Evolutionary conservation across 1,140 invertebrate species (phyloP), one percentile per base, ranked within the genome.

Genomic region (Diachasma alloeum): DNA sequence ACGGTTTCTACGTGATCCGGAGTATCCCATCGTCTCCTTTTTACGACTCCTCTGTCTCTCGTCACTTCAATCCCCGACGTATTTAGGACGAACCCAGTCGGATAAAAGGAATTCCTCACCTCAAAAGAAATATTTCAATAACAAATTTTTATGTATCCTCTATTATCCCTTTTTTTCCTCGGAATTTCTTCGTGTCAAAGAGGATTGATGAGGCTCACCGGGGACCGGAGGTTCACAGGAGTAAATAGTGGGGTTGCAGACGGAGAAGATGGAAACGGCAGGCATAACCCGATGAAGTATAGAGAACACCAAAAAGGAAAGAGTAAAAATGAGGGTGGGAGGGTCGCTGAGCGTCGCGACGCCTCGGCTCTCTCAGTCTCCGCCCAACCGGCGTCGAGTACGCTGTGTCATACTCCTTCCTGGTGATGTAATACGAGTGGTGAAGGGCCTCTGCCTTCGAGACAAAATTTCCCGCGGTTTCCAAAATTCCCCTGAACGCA

Each of bases 301-400:
- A 39, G 11, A 39, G 8, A 66, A 15, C 24, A 11, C 10, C 13
- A 39, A 1, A 68, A 44, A 44, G 39, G 70, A 72, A 37, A 48
- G 71, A 77, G 13, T 31, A 71, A 26, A 46, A 75, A 56, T 19
- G 48, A 73, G 79, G 81, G 81, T 85, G 83, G 83, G 81, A 85
- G 82, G 80, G 85, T 86, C 80, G 86, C 80, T 81, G 83, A 83
- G 83, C 84, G 86, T 84, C 84, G 84, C 81, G 87, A 86, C 85
- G 86, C 85, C 82, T 83, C 81, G 77, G 78, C 79, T 77, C 83
- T 76, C 85, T 88, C 87, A 89, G 88, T 89, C 86, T 86, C 87
- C 88, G 87, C 88, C 88, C 88, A 88, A 85, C 83, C 84, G 81
- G 86, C 86, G 84, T 79, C 81, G 83, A 79, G 84, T 84, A 79